Evolutionary conservation across 2,113 vertebrate genomes (phyloP).

Genomic region (Labeo catla): DNA sequence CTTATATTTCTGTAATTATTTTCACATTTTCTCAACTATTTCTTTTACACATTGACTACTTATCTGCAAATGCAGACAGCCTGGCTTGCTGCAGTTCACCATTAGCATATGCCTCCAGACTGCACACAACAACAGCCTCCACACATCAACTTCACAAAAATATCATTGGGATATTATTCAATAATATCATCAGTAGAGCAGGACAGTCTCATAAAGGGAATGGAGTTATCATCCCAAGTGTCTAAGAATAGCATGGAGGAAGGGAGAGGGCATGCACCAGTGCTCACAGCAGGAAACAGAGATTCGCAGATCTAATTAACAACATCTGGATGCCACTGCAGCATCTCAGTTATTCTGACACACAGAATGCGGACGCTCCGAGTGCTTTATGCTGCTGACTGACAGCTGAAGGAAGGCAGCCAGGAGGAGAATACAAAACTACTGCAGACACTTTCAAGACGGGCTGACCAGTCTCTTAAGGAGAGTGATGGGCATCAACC

Average conservation of each 20-base stretch:
- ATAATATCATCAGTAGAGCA: slow-evolving; percentile 48
- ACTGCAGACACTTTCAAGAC: not conserved
- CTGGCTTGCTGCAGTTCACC: not conserved
- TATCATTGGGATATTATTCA: slow-evolving; percentile 52
- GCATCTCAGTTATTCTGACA: slow-evolving; percentile 50
- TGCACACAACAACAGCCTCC: slow-evolving; percentile 19
- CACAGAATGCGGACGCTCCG: not conserved
- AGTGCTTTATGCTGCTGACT: not conserved
- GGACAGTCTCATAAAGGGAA: slow-evolving; percentile 55
- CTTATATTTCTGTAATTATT: not conserved
- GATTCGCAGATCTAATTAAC: slow-evolving; percentile 51
- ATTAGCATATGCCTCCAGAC: slow-evolving; percentile 15
- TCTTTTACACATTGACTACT: not conserved
- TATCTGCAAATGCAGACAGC: slow-evolving; percentile 1
- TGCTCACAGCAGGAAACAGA: slow-evolving; percentile 59
- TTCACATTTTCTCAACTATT: not conserved
- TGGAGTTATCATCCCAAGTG: slow-evolving; percentile 38
- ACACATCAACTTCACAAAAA: slow-evolving; percentile 47
- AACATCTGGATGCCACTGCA: slow-evolving; percentile 60
- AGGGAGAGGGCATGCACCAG: slow-evolving; percentile 47
- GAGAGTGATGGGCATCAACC: not conserved
- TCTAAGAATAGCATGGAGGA: slow-evolving; percentile 57
- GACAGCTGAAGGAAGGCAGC: not conserved
- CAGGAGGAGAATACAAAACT: not conserved
- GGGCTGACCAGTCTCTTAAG: not conserved